Base-by-base conservation (phyloP, 2,113 vertebrate genomes). In the Ramphastos sulfuratus region DNA sequence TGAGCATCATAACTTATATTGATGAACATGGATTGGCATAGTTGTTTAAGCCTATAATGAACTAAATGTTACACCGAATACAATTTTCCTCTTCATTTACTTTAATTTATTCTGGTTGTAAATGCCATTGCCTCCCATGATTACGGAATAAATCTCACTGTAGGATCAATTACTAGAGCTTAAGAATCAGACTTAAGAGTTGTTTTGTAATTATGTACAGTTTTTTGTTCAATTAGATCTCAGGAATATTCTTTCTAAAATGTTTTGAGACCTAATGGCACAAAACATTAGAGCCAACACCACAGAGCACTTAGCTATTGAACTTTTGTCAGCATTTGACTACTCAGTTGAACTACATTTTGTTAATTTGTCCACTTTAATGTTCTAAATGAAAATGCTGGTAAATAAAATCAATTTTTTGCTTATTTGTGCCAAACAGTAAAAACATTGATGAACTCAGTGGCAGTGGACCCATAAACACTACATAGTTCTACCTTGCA, bases 11-110 rank as follows among this genome's bases (percentile, higher is more conserved):
- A 96, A 96, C 64, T 93, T 88, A 82, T 93, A 88, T 92, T 97
- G 97, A 98, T 96, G 91, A 98, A 91, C 91, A 91, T 94, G 72
- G 84, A 95, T 95, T 96, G 92, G 66, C 80, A 92, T 89, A 96
- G 89, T 95, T 94, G 93, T 90, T 97, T 97, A 96, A 93, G 84
- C 91, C 54, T 95, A 95, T 94, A 97, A 96, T 97, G 95, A 97
- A 96, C 92, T 95, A 97, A 98, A 92, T 95, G 92, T 93, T 97
- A 96, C 61, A 95, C 73, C 95, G 88, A 97, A 97, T 94, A 97
- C 89, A 97, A 97, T 97, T 97, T 98, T 97, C 96, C 95, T 97
- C 96, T 97, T 97, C 93, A 97, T 97, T 97, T 98, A 95, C 66
- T 97, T 97, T 97, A 97, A 97, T 97, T 97, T 97, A 97, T 97